phyloP scores from a whole-genome alignment of 1,140 invertebrate species.

The Apis dorsata region DNA sequence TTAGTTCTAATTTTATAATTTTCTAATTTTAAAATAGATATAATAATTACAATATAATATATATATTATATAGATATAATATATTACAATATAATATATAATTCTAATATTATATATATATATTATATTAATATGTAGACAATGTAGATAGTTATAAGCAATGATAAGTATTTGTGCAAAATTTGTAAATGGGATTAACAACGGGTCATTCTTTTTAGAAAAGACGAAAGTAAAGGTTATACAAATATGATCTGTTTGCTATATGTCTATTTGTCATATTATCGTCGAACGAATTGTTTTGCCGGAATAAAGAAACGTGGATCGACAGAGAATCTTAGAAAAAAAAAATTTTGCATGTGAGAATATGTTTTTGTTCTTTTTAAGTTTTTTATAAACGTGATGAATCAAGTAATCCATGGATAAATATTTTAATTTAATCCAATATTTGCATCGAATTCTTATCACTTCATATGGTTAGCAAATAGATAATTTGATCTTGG shows the following conservation, averaged over 20 bases:
- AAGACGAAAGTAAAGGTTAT: not conserved
- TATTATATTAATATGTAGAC: no score
- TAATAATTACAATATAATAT: not conserved
- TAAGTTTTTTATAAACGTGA: not conserved
- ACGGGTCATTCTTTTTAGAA: not conserved
- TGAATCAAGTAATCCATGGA: not conserved
- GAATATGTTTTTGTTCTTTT: not conserved
- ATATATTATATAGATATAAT: no score
- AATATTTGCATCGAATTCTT: conserved; percentile 18
- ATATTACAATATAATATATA: no score
- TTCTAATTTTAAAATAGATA: no score
- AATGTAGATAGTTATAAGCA: not conserved
- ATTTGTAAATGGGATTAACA: not conserved
- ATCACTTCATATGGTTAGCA: no score
- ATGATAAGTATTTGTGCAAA: not conserved
- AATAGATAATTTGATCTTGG: no score
- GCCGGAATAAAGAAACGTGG: conserved; percentile 32
- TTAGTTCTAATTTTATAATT: no score
- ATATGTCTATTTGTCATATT: conserved; percentile 3
- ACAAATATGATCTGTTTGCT: no score
- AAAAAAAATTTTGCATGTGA: not conserved
- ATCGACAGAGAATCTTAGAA: not conserved
- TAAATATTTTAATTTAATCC: not conserved
- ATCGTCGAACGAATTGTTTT: conserved; percentile 3
- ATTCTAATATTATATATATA: no score